Base-by-base conservation (phyloP, 2,888 invertebrate genomes). In the Marronus borbonicus region DNA sequence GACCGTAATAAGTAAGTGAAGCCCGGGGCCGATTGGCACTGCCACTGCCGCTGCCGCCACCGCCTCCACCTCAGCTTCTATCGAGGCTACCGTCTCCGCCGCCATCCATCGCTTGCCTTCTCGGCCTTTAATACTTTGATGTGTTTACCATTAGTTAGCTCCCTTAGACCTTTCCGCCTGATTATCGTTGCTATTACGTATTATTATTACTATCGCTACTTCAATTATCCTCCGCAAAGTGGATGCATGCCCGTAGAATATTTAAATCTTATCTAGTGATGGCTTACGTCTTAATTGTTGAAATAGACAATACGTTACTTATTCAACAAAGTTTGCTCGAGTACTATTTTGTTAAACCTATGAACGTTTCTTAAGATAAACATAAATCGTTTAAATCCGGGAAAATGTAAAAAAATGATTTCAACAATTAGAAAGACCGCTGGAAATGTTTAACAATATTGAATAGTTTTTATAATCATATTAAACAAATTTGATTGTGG, bases 51-150 rank as follows among this genome's bases (percentile, higher is more conserved):
- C 58, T 39, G 10, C 50, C 28, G 24, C 60, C 78, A 78, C 77
- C 78, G 79, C 77, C 68, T 72, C 79, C 70, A 76, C 68, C 31
- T 17, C 28, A 49, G 68, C 28, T 24, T 14, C 68, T 39, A 50
- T 66, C 79, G 78, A 76, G 70, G 77, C 80, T 74, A 72, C 64
- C 39, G 62, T 44, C 39, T 17, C 65, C 65, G 39, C 79, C 76
- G 76, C 64, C 60, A 36, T 44, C 75, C 75, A 20, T 65, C 36
- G 69, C 44, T 69, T 70, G 75, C 75, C 78, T 79, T 81, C 75
- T 76, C 80, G 74, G 78, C 81, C 81, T 78, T 79, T 82, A 82
- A 83, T 83, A 84, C 84, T 84, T 84, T 84, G 84, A 84, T 83
- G 84, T 84, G 84, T 84, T 84, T 83, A 82, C 83, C 83, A 83